Conservation (phyloP, 1,140 invertebrate species). For the Drosophila teissieri region DNA sequence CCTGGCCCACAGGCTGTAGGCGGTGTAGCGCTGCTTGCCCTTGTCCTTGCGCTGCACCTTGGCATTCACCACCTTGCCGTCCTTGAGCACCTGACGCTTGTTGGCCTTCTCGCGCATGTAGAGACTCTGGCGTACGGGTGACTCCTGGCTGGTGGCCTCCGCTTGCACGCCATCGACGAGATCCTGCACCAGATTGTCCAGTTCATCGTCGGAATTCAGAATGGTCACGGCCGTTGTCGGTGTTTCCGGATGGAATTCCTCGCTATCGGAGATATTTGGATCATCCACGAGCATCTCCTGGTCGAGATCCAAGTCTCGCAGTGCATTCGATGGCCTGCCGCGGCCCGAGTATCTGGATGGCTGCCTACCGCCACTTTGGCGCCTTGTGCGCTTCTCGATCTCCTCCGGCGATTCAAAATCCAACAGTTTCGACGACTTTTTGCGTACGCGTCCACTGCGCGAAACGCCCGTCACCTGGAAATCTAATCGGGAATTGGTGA, state of each 20-base stretch:
- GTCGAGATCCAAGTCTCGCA: conserved; percentile 53
- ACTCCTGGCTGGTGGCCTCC: conserved; percentile 82
- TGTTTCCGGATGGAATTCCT: conserved; percentile 12
- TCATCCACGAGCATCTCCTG: conserved; percentile 48
- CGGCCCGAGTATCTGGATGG: conserved; percentile 54
- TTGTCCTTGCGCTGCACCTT: conserved; percentile 90
- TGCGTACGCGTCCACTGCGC: conserved; percentile 92
- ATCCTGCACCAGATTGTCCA: conserved; percentile 77
- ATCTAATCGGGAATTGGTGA: conserved; percentile 85
- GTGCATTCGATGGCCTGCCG: conserved; percentile 66
- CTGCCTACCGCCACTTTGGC: conserved; percentile 40
- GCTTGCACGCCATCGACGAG: conserved; percentile 75
- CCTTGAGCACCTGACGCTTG: conserved; percentile 91
- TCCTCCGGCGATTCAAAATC: conserved; percentile 96
- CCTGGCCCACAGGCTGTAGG: conserved; percentile 95
- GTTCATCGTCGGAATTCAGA: conserved; percentile 72
- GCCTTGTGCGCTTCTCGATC: conserved; percentile 85
- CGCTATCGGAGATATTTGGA: conserved; percentile 38
- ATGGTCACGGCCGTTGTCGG: conserved; percentile 16
- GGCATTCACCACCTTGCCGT: conserved; percentile 88
- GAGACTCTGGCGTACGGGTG: conserved; percentile 86
- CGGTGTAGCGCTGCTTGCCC: conserved; percentile 91
- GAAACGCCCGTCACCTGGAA: conserved; percentile 94
- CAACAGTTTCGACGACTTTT: conserved; percentile 97
- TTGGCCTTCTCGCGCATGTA: conserved; percentile 92